Evolutionary conservation across 1,140 invertebrate species (phyloP).

Genomic region (Aphelenchoides besseyi): DNA sequence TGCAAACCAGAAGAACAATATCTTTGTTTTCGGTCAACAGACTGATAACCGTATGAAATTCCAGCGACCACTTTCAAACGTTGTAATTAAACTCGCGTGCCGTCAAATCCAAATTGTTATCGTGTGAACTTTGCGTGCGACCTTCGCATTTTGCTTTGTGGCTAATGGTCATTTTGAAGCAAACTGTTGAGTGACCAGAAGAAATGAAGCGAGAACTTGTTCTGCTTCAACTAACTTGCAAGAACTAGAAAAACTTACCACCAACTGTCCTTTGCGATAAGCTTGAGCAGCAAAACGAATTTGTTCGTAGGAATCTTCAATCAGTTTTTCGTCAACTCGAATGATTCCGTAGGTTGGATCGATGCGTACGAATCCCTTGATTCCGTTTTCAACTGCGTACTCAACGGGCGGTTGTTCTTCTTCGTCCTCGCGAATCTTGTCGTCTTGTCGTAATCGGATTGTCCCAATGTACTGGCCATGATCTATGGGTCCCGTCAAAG

Average conservation of each 20-base stretch:
- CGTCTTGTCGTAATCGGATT: slow-evolving; percentile 10
- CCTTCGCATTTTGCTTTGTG: no score
- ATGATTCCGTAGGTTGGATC: slow-evolving; percentile 30
- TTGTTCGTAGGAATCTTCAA: slow-evolving; percentile 43
- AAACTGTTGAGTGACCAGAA: neutral
- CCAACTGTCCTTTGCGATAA: slow-evolving; percentile 24
- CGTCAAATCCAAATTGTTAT: no score
- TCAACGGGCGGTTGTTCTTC: slow-evolving; percentile 8
- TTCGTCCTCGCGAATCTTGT: slow-evolving; percentile 3
- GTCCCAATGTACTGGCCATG: slow-evolving; percentile 37
- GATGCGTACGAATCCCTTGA: slow-evolving; percentile 39
- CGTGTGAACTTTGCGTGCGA: no score
- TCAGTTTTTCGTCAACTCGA: slow-evolving; percentile 28
- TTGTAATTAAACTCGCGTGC: no score
- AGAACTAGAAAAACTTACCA: slow-evolving; percentile 28
- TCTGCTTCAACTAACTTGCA: neutral
- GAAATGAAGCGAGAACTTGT: neutral
- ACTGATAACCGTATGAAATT: no score
- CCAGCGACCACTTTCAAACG: no score
- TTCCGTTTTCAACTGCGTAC: slow-evolving; percentile 43
- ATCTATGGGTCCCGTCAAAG: slow-evolving; percentile 27
- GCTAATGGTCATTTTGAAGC: neutral
- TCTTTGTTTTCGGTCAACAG: no score
- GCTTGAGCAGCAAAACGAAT: slow-evolving; percentile 41
- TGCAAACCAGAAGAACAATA: no score